A percentile compares a stretch with the other conserved stretches of the same genome.
Evolutionary conservation across 2,797 vertebrate genomes (phyloP).

Genomic region (Intellagama lesueurii): DNA sequence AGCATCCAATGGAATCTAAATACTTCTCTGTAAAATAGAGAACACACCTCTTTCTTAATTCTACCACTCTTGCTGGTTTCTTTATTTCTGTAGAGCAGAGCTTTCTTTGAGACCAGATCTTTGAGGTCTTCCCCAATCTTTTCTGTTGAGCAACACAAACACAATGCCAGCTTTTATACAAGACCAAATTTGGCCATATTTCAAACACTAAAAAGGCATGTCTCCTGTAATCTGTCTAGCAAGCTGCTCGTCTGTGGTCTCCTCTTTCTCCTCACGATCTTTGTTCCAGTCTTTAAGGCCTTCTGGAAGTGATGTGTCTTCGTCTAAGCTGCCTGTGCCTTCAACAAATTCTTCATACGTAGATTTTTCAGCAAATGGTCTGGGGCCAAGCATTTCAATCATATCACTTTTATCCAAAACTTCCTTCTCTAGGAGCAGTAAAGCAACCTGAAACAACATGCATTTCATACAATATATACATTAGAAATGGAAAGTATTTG

Average conservation of each 20-base stretch:
- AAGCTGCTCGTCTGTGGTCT: constrained; percentile 84
- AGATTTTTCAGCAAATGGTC: constrained; percentile 94
- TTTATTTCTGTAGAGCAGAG: constrained; percentile 58
- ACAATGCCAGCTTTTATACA: constrained; percentile 17
- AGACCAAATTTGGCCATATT: background rate
- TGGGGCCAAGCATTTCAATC: constrained; percentile 90
- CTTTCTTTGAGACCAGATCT: constrained; percentile 48
- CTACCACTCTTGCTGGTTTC: constrained; percentile 59
- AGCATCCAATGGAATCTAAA: constrained; percentile 6
- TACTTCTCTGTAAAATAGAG: background rate
- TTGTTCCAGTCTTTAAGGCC: constrained; percentile 97
- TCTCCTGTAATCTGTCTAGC: constrained; percentile 84
- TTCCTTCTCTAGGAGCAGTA: constrained; percentile 92
- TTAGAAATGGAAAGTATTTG: background rate
- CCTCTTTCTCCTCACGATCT: constrained; percentile 85
- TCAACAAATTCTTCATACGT: constrained; percentile 97
- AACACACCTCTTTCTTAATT: constrained; percentile 42
- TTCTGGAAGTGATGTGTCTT: constrained; percentile 93
- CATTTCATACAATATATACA: background rate
- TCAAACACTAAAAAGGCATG: constrained; percentile 83
- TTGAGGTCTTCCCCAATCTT: constrained; percentile 40
- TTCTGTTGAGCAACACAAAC: constrained; percentile 57
- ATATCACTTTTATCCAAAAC: constrained; percentile 95
- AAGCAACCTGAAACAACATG: constrained; percentile 86
- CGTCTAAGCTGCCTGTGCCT: constrained; percentile 92